Percentiles rank a stretch among this genome's conserved stretches.
Conservation (phyloP, 2,888 invertebrate species). For the Erpobdella octoculata region DNA sequence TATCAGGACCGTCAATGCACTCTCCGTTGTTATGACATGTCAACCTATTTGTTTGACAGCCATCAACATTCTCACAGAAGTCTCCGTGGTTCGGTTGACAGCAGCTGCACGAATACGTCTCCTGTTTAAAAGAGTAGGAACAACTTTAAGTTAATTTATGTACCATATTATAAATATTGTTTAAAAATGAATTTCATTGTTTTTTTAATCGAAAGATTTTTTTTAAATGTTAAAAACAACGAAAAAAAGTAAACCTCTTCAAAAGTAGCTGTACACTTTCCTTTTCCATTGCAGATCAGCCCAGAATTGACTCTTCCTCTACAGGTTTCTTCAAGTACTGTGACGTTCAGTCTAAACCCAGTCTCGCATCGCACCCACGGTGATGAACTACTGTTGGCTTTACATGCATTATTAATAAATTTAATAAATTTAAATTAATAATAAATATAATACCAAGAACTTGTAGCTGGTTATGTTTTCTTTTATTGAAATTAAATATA, state of each 20-base stretch:
- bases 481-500: no score
- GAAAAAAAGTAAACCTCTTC: no score
- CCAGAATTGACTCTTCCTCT: neutral
- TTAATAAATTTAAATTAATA: no score
- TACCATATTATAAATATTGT: no score
- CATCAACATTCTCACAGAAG: constrained; percentile 10
- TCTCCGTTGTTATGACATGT: constrained; percentile 11
- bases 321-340: neutral
- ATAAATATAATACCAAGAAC: no score
- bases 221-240: no score
- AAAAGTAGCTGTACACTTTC: neutral
- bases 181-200: no score
- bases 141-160: no score
- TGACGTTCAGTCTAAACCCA: constrained; percentile 11
- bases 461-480: no score
- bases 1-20: constrained; percentile 6
- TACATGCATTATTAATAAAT: no score
- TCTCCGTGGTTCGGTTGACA: neutral
- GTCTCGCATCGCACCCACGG: constrained; percentile 8
- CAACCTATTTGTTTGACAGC: neutral
- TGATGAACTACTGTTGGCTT: constrained; percentile 12
- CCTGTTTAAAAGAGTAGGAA: neutral
- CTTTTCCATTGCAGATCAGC: neutral
- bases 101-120: neutral
- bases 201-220: no score